Base-by-base conservation (phyloP, 2,113 vertebrate genomes). In the Hippocampus guttulatus region DNA sequence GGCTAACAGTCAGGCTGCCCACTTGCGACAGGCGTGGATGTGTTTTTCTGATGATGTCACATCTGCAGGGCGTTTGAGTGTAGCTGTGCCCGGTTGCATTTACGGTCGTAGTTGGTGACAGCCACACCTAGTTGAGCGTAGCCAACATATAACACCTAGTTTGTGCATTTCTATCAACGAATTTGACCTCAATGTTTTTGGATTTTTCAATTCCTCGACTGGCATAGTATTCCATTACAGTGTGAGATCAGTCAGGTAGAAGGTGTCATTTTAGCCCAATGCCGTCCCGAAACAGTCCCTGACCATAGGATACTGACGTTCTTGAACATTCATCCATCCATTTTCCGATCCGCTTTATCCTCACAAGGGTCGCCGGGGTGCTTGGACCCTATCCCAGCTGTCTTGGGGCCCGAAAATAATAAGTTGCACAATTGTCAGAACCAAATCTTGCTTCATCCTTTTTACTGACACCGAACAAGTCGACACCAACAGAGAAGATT, bases 1-100 rank as follows among this genome's bases (percentile, higher is more conserved):
- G n/a, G 30, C n/a, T 5, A 49, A 23, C 61, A 30, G n/a, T 70
- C 15, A 52, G 51, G 23, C 55, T 33, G 10, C 63, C 61, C 14
- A 11, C 5, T 69, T 78, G 54, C 67, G 69, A 73, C 20, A 3
- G 64, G 20, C 25, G 65, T 60, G 54, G 54, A 66, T 54, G 40
- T 64, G 16, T 76, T 75, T 82, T 82, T 81, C 82, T 73, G n/a
- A 64, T 82, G 70, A 79, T 73, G 69, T 81, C 81, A 81, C 67
- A 30, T 77, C 83, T 77, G 71, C 65, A 84, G 82, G 76, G 41
- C 54, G 25, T 73, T 69, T 75, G 67, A 69, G 51, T 82, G 18
- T 16, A 74, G 51, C 60, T 47, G 16, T 60, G 45, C 63, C 21
- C n/a, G 10, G n/a, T 40, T 77, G 27, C 2, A 30, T 40, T 60